Base-by-base conservation (phyloP, 2,888 invertebrate species). In the Ophion ellenae region DNA sequence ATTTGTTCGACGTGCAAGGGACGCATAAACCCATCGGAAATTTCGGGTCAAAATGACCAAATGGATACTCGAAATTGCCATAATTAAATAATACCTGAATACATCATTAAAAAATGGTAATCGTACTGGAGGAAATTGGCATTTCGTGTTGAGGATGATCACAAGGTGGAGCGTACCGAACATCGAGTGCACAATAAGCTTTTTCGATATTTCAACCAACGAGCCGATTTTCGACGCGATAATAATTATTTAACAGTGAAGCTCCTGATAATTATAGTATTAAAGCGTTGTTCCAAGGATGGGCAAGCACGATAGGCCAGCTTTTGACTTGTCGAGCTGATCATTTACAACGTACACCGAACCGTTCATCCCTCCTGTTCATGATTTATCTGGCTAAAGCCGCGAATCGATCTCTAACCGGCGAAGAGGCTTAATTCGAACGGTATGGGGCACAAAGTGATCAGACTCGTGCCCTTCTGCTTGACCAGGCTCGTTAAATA, bases 181-280 rank as follows among this genome's bases (percentile, higher is more conserved):
- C 32, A n/a, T 47, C 14, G 36, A 66, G 11, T 10, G n/a, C n/a
- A 69, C 63, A 36, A 53, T 73, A 69, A 74, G 78, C 74, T 32
- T 61, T 67, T 36, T 53, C 17, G 78, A 53, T 47, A 69, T 79
- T 63, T 63, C 63, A 24, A 73, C 69, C 63, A 24, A 73, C 69
- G 70, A 70, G 45, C 9, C 45, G 47, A 57, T 83, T 80, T 69
- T 75, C 70, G 40, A 64, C 9, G 14, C 11, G 75, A 40, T 75
- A 63, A 75, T 84, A 70, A 80, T 84, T 80, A 80, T 84, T 70
- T 45, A 79, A 74, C 70, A 28, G n/a, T 75, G 17, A 53, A 79
- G 40, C 20, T 57, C 24, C 64, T 11, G 40, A 63, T 28, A 69
- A 79, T 79, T 79, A 64, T 70, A 59, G 32, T 17, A 45, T 57